A percentile compares a stretch with the other conserved stretches of the same genome.
Evolutionary conservation across 2,113 vertebrate genomes (phyloP).

Genomic region (Urocynchramus pylzowi): DNA sequence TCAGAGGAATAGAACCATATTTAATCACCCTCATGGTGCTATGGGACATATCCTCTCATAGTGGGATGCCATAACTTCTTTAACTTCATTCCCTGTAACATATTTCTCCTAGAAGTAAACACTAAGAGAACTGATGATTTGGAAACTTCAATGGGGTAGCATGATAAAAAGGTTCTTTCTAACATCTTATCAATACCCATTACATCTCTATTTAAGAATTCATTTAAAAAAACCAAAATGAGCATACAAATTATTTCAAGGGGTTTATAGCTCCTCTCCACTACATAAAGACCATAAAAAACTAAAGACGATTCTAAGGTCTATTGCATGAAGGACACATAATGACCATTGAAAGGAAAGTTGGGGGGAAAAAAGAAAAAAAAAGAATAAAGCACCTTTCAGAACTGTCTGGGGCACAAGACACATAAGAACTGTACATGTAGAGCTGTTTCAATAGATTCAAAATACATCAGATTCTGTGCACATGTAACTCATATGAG

Average conservation of each 20-base stretch:
- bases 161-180: background rate
- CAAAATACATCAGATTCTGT: background rate
- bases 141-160: background rate
- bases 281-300: background rate
- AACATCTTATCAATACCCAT: background rate
- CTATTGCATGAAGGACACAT: background rate
- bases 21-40: background rate
- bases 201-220: background rate
- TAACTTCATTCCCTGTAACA: background rate
- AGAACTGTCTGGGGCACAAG: background rate
- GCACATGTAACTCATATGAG: background rate
- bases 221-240: background rate
- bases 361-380: background rate
- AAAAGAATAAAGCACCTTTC: background rate
- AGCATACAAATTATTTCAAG: background rate
- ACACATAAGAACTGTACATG: background rate
- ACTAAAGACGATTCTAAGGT: background rate
- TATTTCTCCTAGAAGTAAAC: background rate
- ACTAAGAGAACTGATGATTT: background rate
- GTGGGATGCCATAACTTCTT: background rate
- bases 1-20: background rate
- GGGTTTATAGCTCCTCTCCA: background rate
- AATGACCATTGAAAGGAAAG: background rate
- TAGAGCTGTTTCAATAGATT: background rate
- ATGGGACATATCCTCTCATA: background rate